These are phyloP conservation scores for Pontoporia blainvillei DNA, from an alignment of 2,113 vertebrate genomes.

Conservation along the genomic window DNA sequence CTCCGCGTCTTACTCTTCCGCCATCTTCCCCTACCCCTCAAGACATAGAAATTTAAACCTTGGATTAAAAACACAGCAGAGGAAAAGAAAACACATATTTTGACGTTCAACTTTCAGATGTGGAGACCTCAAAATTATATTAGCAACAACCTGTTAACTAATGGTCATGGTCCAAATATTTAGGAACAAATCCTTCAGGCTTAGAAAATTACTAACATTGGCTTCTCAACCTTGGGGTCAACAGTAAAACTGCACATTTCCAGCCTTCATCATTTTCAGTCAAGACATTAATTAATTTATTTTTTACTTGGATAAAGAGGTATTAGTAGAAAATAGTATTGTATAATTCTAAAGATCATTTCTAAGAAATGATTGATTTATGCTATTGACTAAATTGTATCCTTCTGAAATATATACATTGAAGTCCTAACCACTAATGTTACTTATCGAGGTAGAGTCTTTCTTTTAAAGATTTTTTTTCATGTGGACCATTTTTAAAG, in stretches of 20 bases:
- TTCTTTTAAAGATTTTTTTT: neutral
- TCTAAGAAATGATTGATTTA: neutral
- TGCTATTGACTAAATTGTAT: neutral
- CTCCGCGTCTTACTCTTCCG: too few species aligned
- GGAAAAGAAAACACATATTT: conserved; percentile 22
- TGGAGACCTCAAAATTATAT: neutral
- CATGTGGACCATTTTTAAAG: too few species aligned
- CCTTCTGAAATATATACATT: neutral
- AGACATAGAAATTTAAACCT: neutral
- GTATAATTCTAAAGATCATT: neutral
- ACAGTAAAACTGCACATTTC: neutral
- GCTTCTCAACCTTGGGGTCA: neutral
- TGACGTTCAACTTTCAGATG: conserved; percentile 12
- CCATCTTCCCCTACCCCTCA: too few species aligned
- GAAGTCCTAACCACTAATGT: neutral
- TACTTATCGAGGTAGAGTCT: neutral
- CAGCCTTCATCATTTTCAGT: neutral
- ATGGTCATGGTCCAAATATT: neutral
- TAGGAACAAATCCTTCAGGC: neutral
- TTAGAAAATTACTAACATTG: conserved; percentile 23
- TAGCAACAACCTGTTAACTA: neutral
- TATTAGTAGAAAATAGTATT: conserved; percentile 18
- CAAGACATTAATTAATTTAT: neutral
- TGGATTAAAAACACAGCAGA: conserved; percentile 31
- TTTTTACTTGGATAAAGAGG: conserved; percentile 34